Conservation (phyloP, 2,113 vertebrate genomes). For the Erythrolamprus reginae region DNA sequence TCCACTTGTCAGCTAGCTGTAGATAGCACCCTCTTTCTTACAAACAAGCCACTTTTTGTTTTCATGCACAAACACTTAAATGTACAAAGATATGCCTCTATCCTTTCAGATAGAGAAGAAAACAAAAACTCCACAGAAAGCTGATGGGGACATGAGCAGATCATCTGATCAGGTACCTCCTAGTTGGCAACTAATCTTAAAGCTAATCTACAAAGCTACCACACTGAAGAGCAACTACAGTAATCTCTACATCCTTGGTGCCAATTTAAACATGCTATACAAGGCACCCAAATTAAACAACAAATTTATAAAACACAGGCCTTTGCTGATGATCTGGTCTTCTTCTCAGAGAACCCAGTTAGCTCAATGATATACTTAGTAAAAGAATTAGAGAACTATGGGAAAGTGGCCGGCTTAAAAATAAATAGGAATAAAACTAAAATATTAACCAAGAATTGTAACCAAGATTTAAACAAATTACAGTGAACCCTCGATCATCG, state of each 20-base stretch:
- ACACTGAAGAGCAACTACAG: not conserved
- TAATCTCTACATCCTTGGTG: not conserved
- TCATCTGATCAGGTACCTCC: not conserved
- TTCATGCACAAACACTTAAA: not conserved
- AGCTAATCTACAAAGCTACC: not conserved
- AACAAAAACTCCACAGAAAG: not conserved
- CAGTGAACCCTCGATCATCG: too few species aligned
- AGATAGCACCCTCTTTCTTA: not conserved
- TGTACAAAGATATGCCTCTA: not conserved
- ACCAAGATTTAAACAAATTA: too few species aligned
- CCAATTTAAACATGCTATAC: too few species aligned
- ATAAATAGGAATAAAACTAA: too few species aligned
- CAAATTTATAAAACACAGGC: too few species aligned
- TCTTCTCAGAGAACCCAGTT: too few species aligned
- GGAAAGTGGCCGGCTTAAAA: too few species aligned
- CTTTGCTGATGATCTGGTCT: too few species aligned
- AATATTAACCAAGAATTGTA: too few species aligned
- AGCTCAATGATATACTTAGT: too few species aligned
- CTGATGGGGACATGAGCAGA: not conserved
- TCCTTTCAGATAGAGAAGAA: not conserved
- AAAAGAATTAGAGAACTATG: too few species aligned
- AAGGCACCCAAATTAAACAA: too few species aligned
- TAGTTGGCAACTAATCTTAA: not conserved
- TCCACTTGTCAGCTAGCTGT: not conserved
- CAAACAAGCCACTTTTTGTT: not conserved